phyloP scores from a whole-genome alignment of 1,140 invertebrate species.

The Drosophila ogumai region DNA sequence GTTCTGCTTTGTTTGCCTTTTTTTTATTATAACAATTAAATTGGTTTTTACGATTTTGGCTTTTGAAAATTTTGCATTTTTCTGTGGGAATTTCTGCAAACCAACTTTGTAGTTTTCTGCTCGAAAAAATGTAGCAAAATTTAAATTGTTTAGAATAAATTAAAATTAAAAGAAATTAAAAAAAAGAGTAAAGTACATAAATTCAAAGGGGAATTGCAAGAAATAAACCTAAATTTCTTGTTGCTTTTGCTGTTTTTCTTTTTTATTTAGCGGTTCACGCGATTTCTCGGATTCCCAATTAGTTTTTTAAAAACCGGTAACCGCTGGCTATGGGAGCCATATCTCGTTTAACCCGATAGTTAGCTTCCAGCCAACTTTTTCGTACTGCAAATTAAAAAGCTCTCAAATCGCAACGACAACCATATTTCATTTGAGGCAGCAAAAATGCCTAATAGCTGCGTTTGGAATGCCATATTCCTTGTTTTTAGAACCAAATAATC shows the following conservation, averaged over 20 bases:
- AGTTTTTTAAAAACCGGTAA: slow-evolving; percentile 15
- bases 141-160: background rate
- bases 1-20: slow-evolving; percentile 5
- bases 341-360: slow-evolving; percentile 30
- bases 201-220: background rate
- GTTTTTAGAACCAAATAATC: background rate
- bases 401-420: background rate
- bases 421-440: slow-evolving; percentile 3
- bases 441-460: background rate
- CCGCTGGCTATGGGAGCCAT: slow-evolving; percentile 21
- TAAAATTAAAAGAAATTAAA: background rate
- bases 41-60: slow-evolving; percentile 33
- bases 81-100: background rate
- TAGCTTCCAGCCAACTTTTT: slow-evolving; percentile 24
- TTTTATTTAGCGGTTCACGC: background rate
- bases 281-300: slow-evolving; percentile 13
- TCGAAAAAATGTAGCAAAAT: background rate
- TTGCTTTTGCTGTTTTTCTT: background rate
- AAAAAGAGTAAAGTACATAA: background rate
- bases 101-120: slow-evolving; percentile 5
- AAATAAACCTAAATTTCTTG: slow-evolving; percentile 15
- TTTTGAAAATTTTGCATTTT: background rate
- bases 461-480: slow-evolving; percentile 14
- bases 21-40: slow-evolving; percentile 49
- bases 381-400: background rate